A percentile compares a stretch with the other conserved stretches of the same genome.
phyloP scores from a whole-genome alignment of 2,113 vertebrate species.

The Manacus vitellinus region DNA sequence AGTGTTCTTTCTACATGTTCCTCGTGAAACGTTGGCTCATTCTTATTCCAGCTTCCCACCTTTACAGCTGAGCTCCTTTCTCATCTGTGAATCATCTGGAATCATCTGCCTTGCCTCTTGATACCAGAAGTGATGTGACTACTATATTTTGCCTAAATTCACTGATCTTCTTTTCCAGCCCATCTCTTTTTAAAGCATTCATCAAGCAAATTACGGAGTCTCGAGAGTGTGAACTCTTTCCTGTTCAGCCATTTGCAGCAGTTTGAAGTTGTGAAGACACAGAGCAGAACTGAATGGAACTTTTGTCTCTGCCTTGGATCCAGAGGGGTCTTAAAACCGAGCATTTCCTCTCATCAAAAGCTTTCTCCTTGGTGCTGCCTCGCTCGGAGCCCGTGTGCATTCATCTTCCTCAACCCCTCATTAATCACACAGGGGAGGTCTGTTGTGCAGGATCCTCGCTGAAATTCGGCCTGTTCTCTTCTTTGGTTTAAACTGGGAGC shows the following conservation, averaged over 20 bases:
- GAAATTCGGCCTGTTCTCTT: background rate
- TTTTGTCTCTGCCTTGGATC: conserved; percentile 46
- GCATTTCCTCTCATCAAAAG: conserved; percentile 31
- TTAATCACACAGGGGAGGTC: conserved; percentile 1
- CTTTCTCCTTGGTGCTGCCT: conserved; percentile 31
- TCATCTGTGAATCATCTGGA: background rate
- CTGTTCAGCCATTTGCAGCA: background rate
- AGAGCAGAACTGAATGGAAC: conserved; percentile 24
- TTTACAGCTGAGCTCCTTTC: background rate
- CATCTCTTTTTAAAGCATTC: conserved; percentile 27
- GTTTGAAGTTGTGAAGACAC: conserved; percentile 23
- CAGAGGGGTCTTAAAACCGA: conserved; percentile 34
- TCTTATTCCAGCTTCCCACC: background rate
- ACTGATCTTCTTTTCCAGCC: conserved; percentile 13
- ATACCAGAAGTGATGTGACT: background rate
- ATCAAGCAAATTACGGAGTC: background rate
- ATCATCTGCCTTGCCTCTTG: background rate
- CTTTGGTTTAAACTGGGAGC: background rate
- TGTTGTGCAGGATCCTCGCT: conserved; percentile 4
- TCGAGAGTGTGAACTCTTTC: conserved; percentile 2
- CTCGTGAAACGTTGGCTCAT: background rate
- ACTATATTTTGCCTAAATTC: conserved; percentile 15
- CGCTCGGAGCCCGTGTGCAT: background rate
- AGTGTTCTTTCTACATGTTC: background rate
- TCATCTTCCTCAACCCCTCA: conserved; percentile 32